phyloP scores from a whole-genome alignment of 2,113 vertebrate genomes.

The Oncorhynchus keta region DNA sequence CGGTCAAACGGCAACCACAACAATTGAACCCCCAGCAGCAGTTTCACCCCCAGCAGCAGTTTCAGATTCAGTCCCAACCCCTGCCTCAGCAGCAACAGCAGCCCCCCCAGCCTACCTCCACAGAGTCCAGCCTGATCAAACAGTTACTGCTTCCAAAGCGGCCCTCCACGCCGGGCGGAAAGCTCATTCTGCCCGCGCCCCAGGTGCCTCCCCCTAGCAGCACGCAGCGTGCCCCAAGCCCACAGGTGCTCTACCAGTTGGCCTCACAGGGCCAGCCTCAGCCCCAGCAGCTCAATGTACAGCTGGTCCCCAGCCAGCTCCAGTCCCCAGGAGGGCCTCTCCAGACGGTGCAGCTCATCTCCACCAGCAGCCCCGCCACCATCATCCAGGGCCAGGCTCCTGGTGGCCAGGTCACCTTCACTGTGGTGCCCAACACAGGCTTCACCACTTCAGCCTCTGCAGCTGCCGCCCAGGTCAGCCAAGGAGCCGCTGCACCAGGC shows the following conservation, averaged over 20 bases:
- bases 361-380: slow-evolving; percentile 85
- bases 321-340: slow-evolving; percentile 79
- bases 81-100: slow-evolving; percentile 80
- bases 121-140: slow-evolving; percentile 98
- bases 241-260: slow-evolving; percentile 95
- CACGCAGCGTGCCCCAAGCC: slow-evolving; percentile 81
- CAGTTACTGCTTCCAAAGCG: slow-evolving; percentile 98
- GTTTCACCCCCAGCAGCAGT: slow-evolving; percentile 56
- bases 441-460: slow-evolving; percentile 84
- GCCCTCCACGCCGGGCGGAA: slow-evolving; percentile 94
- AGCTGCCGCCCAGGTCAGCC: slow-evolving; percentile 84
- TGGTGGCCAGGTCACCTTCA: slow-evolving; percentile 95
- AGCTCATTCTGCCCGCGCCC: slow-evolving; percentile 96
- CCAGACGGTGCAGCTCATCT: slow-evolving; percentile 92
- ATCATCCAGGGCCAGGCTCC: slow-evolving; percentile 89
- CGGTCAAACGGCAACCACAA: slow-evolving; percentile 82
- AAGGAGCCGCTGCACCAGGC: slow-evolving; percentile 82
- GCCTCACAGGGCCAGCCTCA: slow-evolving; percentile 79
- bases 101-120: slow-evolving; percentile 82
- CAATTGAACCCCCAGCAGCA: slow-evolving; percentile 59
- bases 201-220: slow-evolving; percentile 93
- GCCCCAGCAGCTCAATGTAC: slow-evolving; percentile 90
- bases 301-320: slow-evolving; percentile 89
- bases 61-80: slow-evolving; percentile 50
- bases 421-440: slow-evolving; percentile 97